Percentiles rank a stretch among this genome's conserved stretches.
These are phyloP conservation scores for Apostichopus leukothele DNA, from an alignment of 53 echinoderm and acorn worm genomes.

Conservation along the genomic window DNA sequence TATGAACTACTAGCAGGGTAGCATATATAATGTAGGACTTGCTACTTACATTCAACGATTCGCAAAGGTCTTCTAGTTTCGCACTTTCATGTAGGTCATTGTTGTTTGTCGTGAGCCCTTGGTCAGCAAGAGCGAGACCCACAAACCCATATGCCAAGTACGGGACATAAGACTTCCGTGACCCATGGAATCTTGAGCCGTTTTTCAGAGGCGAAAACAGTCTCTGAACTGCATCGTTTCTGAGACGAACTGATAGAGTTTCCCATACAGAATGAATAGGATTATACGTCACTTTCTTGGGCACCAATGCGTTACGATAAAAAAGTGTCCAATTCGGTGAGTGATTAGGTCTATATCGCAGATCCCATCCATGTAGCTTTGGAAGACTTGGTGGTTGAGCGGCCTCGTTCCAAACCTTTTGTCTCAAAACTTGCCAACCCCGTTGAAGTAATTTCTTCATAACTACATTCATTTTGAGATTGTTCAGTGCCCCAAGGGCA, in stretches of 20 bases:
- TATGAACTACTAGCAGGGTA: too few species aligned
- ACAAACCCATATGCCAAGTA: slow-evolving; percentile 26
- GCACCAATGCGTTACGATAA: not conserved
- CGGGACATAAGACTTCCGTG: not conserved
- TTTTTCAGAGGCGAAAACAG: slow-evolving; percentile 1
- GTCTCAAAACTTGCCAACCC: slow-evolving; percentile 1
- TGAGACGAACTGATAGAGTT: not conserved
- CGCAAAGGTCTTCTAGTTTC: not conserved
- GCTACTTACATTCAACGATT: not conserved
- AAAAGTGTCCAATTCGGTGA: not conserved
- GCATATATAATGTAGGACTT: too few species aligned
- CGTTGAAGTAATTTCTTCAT: not conserved
- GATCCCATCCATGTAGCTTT: not conserved
- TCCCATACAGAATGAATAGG: slow-evolving; percentile 18
- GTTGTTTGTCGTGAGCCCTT: not conserved
- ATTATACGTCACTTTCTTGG: not conserved
- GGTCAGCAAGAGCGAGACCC: slow-evolving; percentile 2
- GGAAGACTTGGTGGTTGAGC: not conserved
- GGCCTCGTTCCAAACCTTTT: slow-evolving; percentile 22
- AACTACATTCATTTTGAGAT: not conserved
- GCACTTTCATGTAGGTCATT: not conserved
- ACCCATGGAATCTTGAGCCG: not conserved
- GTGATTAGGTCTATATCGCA: not conserved
- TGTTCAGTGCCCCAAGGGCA: slow-evolving; percentile 15
- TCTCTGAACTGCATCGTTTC: slow-evolving; percentile 23